Evolutionary conservation across 2,113 vertebrate genomes (phyloP).

Genomic region (Mormoops blainvillei): DNA sequence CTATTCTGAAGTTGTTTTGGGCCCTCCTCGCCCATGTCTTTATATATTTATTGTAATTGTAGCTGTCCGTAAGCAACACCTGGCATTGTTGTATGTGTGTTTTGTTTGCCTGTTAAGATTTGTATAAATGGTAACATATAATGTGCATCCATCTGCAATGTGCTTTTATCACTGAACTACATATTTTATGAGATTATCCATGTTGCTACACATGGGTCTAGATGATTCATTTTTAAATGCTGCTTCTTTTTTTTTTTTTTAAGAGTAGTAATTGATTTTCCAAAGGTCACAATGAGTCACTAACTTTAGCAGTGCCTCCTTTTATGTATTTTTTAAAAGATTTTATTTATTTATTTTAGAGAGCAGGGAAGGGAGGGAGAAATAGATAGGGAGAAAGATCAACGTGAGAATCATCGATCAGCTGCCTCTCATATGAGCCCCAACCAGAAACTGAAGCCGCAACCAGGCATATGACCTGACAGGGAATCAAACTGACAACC

Average conservation of each 20-base stretch:
- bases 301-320: too few relatives aligned
- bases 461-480: too few relatives aligned
- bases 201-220: background rate
- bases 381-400: too few relatives aligned
- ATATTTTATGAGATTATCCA: background rate
- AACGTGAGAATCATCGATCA: too few relatives aligned
- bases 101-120: background rate
- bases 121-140: background rate
- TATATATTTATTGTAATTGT: background rate
- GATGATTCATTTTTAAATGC: background rate
- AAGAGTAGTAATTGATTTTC: too few relatives aligned
- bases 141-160: background rate
- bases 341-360: too few relatives aligned
- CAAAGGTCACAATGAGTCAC: too few relatives aligned
- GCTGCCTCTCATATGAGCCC: too few relatives aligned
- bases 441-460: too few relatives aligned
- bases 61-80: background rate
- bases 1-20: background rate
- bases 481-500: too few relatives aligned
- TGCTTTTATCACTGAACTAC: background rate
- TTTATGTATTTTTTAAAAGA: too few relatives aligned
- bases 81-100: background rate
- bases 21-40: background rate
- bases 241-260: background rate
- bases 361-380: too few relatives aligned